Conservation (phyloP, 23 tunicate genomes). For the Halocynthia roretzi region DNA sequence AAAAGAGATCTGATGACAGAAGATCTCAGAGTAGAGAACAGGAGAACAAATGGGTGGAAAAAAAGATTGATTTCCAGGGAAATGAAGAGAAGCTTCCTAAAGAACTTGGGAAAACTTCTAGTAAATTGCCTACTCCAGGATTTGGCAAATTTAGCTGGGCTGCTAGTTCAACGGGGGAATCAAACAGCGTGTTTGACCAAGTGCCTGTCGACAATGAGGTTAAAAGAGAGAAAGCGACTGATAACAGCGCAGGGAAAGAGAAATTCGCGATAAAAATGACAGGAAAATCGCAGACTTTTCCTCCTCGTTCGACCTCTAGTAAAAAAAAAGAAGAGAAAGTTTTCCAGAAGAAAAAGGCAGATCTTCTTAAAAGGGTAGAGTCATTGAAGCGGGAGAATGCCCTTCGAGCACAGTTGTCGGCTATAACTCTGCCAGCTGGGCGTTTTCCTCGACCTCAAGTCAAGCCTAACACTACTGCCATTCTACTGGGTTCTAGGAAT, state of each 20-base stretch:
- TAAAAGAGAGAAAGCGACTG: neutral
- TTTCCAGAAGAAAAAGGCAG: neutral
- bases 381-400: constrained; percentile 23
- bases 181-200: neutral
- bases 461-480: constrained; percentile 14
- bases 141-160: constrained; percentile 72
- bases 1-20: neutral
- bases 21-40: neutral
- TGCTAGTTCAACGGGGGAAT: neutral
- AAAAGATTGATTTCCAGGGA: neutral
- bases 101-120: neutral
- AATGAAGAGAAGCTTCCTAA: neutral
- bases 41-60: constrained; percentile 1
- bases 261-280: constrained; percentile 26
- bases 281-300: constrained; percentile 8
- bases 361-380: constrained; percentile 14
- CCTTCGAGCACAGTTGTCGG: constrained; percentile 18
- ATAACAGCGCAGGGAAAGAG: neutral
- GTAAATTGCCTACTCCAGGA: constrained; percentile 20
- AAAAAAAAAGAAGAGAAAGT: neutral
- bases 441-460: neutral
- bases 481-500: constrained; percentile 10
- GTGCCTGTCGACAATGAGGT: constrained; percentile 2
- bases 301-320: constrained; percentile 1
- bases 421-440: constrained; percentile 18